Percentiles rank a stretch among this genome's conserved stretches.
These are phyloP conservation scores for Mustelus asterias DNA, from an alignment of 2,113 vertebrate genomes.

Conservation along the genomic window DNA sequence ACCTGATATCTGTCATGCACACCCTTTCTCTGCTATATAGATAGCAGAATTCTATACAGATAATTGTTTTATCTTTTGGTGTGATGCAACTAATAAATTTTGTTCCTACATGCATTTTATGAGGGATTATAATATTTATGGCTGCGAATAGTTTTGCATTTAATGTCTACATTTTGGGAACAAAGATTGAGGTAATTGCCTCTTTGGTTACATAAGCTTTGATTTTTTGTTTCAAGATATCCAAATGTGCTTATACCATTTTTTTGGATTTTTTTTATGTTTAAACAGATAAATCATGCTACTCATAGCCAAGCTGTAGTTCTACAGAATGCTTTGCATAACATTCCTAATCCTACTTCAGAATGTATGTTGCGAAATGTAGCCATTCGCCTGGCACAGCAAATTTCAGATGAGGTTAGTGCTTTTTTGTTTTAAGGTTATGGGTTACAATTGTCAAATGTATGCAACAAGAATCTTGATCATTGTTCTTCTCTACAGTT, in stretches of 20 bases:
- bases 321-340: constrained; percentile 93
- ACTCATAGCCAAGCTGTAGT: constrained; percentile 97
- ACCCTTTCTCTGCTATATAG: neutral
- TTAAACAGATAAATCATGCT: constrained; percentile 80
- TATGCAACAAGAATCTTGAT: neutral
- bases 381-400: constrained; percentile 94
- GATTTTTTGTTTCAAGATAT: neutral
- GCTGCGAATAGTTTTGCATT: neutral
- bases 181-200: neutral
- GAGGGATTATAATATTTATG: neutral
- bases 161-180: neutral
- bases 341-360: constrained; percentile 96
- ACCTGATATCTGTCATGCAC: neutral
- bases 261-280: constrained; percentile 43
- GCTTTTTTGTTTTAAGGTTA: constrained; percentile 28
- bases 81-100: neutral
- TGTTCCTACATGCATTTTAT: neutral
- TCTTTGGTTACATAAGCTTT: neutral
- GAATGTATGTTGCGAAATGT: constrained; percentile 98
- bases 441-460: neutral
- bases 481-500: neutral
- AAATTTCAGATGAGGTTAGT: constrained; percentile 96
- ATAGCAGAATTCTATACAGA: neutral
- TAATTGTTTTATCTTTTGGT: neutral
- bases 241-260: neutral